These are phyloP conservation scores for Xestia c-nigrum DNA, from an alignment of 2,888 invertebrate species.

Conservation along the genomic window DNA sequence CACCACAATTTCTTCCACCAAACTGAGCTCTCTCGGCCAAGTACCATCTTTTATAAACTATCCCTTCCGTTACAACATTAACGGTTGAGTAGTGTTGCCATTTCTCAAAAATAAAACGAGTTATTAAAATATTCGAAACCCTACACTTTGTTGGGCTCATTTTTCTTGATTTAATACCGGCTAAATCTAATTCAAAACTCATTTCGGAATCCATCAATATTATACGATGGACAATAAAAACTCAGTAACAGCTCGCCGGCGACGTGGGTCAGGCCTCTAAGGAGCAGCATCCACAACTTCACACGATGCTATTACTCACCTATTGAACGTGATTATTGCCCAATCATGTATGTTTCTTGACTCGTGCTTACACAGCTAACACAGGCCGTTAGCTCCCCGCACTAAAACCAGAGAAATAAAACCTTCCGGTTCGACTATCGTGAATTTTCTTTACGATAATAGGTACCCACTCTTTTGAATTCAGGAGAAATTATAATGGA, in stretches of 20 bases:
- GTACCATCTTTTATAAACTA: too few relatives aligned
- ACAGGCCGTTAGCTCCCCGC: neutral
- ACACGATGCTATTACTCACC: conserved; percentile 69
- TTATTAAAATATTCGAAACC: too few relatives aligned
- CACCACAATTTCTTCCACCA: too few relatives aligned
- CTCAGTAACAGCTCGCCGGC: conserved; percentile 49
- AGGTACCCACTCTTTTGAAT: conserved; percentile 23
- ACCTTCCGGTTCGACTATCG: conserved; percentile 9
- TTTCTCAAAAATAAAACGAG: too few relatives aligned
- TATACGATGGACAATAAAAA: conserved; percentile 72
- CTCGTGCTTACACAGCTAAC: conserved; percentile 16
- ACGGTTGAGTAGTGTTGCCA: too few relatives aligned
- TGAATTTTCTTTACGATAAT: conserved; percentile 29
- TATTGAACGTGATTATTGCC: conserved; percentile 71
- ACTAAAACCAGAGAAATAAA: conserved; percentile 15
- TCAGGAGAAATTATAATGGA: conserved; percentile 13
- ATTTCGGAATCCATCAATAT: conserved; percentile 71
- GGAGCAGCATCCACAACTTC: conserved; percentile 65
- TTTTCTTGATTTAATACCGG: conserved; percentile 39
- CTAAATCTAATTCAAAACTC: conserved; percentile 72
- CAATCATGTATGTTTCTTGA: conserved; percentile 65
- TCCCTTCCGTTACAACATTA: too few relatives aligned
- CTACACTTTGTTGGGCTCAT: too few relatives aligned
- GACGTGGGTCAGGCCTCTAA: conserved; percentile 64
- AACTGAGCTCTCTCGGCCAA: too few relatives aligned